These are phyloP conservation scores for Automeris io DNA, from an alignment of 2,888 invertebrate genomes.

Conservation along the genomic window DNA sequence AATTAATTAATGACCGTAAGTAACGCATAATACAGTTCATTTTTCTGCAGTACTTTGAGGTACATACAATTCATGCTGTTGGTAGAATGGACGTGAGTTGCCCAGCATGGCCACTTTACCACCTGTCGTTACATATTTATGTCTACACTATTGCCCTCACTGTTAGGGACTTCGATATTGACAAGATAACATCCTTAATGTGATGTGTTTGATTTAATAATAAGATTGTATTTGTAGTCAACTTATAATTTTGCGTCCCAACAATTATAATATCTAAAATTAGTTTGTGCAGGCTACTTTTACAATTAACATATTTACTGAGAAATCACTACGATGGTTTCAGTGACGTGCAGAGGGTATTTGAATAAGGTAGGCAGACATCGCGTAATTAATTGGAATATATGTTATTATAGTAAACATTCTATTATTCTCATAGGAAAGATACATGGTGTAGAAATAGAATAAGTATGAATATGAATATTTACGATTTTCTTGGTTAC, in stretches of 20 bases:
- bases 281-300: neutral
- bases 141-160: constrained; percentile 77
- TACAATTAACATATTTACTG: too few relatives aligned
- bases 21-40: constrained; percentile 45
- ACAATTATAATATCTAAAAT: constrained; percentile 41
- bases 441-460: too few relatives aligned
- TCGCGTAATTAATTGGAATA: too few relatives aligned
- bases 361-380: too few relatives aligned
- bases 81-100: constrained; percentile 61
- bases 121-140: constrained; percentile 78
- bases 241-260: constrained; percentile 43
- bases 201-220: constrained; percentile 79
- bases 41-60: constrained; percentile 34
- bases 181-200: constrained; percentile 78
- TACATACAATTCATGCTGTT: constrained; percentile 38
- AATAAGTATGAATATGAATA: too few relatives aligned
- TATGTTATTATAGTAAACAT: too few relatives aligned
- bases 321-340: too few relatives aligned
- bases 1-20: constrained; percentile 40
- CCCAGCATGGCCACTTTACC: constrained; percentile 75
- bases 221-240: constrained; percentile 69
- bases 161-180: constrained; percentile 77
- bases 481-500: too few relatives aligned
- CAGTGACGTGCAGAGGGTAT: too few relatives aligned
- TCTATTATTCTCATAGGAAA: too few relatives aligned